phyloP scores from a whole-genome alignment of 2,797 vertebrate genomes.

The Leptodactylus fallax region DNA sequence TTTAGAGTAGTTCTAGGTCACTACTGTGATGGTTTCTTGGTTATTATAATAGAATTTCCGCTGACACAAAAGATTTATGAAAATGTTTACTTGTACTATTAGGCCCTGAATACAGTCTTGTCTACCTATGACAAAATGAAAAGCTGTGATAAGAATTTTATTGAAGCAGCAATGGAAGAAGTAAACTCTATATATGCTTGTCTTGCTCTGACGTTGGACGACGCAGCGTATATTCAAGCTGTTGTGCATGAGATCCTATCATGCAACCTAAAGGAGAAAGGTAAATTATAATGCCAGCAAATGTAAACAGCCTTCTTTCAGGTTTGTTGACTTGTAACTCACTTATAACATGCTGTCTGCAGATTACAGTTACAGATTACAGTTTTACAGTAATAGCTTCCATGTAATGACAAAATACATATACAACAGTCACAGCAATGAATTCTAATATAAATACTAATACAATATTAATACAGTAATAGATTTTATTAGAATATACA shows the following conservation, averaged over 20 bases:
- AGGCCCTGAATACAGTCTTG: constrained; percentile 48
- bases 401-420: too few species aligned
- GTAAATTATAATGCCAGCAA: constrained; percentile 32
- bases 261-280: constrained; percentile 12
- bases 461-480: too few species aligned
- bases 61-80: constrained; percentile 15
- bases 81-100: constrained; percentile 3
- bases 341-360: background rate
- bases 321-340: background rate
- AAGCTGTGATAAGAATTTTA: constrained; percentile 56
- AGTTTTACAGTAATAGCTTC: too few species aligned
- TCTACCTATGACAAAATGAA: constrained; percentile 16
- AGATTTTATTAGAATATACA: too few species aligned
- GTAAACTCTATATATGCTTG: constrained; percentile 59
- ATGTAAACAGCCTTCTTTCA: background rate
- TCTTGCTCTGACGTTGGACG: constrained; percentile 60
- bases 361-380: too few species aligned
- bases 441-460: too few species aligned
- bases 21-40: background rate
- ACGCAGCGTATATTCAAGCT: constrained; percentile 53
- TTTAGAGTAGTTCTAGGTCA: constrained; percentile 10
- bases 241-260: constrained; percentile 50
- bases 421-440: too few species aligned
- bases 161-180: constrained; percentile 36
- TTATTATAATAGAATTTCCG: constrained; percentile 24